Evolutionary conservation across 2,113 vertebrate genomes (phyloP), one percentile per base, ranked within the genome.

Genomic region (Oncorhynchus nerka): DNA sequence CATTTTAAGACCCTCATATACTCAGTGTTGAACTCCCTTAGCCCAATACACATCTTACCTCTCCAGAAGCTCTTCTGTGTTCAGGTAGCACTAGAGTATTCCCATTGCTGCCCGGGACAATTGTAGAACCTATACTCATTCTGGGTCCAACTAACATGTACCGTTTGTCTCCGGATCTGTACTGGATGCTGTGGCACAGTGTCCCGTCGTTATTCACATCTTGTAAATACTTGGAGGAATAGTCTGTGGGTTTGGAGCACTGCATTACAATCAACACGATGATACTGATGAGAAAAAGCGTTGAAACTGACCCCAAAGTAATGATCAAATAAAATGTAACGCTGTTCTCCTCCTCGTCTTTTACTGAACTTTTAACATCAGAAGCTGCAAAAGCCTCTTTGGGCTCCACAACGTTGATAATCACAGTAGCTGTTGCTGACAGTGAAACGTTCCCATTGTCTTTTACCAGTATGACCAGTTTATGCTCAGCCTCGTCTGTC

Each of bases 121-220:
- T 84, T 57, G 90, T 85, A 79, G 91, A 92, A 74, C 90, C 90
- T 71, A 88, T 75, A 81, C 90, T 91, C 88, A 85, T 91, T 74
- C 88, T 90, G 76, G 90, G 88, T 84, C 90, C 89, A 78, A 91
- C 89, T 70, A 92, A 74, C 90, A 90, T 90, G 84, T 89, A 91
- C 0, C 89, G 85, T 74, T 86, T 91, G 51, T 90, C 89, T 48
- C 89, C 90, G 0, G 90, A 89, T 85, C 87, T 86, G 84, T 91
- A 92, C 82, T 92, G 90, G 75, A 91, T 91, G 85, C 90, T 92
- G 88, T 92, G 87, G 76, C 90, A 92, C 70, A 85, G 79, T 45
- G 86, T 88, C 28, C 84, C 85, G 15, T 89, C 88, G 75, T 88
- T 86, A 59, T 82, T 88, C n/a, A 72, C 34, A 13, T 90, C 84